Evolutionary conservation across 1,140 invertebrate genomes (phyloP).

Genomic region (Heliconius hewitsoni): DNA sequence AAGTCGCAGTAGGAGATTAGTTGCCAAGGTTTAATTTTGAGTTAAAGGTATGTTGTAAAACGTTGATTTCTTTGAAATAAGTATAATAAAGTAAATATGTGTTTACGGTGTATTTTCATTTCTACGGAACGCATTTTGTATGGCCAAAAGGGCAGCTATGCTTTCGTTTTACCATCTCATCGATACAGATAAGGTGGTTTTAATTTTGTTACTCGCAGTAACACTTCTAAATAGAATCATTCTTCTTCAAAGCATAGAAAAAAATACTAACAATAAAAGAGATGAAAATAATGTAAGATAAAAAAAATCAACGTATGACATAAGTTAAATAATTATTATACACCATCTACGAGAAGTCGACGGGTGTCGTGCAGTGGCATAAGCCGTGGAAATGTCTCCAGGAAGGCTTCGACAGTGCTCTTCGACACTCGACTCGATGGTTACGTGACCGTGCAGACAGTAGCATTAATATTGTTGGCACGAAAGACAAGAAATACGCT

Average conservation of each 20-base stretch:
- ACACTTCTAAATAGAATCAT: no score
- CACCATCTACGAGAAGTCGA: background rate
- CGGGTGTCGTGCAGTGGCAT: constrained; percentile 58
- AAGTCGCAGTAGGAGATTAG: constrained; percentile 7
- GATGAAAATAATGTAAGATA: background rate
- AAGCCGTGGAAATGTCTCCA: constrained; percentile 42
- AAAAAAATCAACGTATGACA: background rate
- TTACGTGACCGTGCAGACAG: constrained; percentile 71
- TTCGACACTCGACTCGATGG: constrained; percentile 55
- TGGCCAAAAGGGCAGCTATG: no score
- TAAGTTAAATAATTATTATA: background rate
- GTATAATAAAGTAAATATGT: background rate
- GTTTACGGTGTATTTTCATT: background rate
- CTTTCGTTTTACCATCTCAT: no score
- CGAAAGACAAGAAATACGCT: constrained; percentile 12
- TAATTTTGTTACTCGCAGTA: no score
- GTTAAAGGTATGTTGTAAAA: background rate
- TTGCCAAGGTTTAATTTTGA: constrained; percentile 1
- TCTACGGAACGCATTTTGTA: no score
- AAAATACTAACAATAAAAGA: background rate
- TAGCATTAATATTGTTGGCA: constrained; percentile 53
- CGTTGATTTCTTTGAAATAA: no score
- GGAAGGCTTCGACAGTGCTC: constrained; percentile 41
- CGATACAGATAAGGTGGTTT: no score
- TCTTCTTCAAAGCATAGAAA: no score